phyloP scores from a whole-genome alignment of 2,797 vertebrate species.

The Micrastur ruficollis region DNA sequence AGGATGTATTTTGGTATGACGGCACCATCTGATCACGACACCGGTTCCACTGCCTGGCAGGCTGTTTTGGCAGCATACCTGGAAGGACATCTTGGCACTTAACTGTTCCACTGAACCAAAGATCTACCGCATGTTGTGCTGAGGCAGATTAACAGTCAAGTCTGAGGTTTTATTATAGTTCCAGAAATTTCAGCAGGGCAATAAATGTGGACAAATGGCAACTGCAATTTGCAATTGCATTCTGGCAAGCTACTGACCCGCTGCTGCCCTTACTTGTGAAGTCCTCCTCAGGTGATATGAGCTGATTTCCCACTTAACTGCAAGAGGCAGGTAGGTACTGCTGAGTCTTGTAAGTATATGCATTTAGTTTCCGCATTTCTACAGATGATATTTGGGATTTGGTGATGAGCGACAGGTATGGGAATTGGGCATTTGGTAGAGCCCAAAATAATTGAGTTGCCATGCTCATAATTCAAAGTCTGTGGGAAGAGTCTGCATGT shows the following conservation, averaged over 20 bases:
- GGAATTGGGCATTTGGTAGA: neutral
- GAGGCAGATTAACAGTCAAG: neutral
- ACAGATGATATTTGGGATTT: neutral
- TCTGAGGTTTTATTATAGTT: neutral
- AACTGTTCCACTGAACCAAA: neutral
- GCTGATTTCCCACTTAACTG: neutral
- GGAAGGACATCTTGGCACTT: neutral
- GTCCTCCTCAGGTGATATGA: neutral
- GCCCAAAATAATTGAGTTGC: neutral
- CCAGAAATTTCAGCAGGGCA: neutral
- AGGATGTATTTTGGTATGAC: neutral
- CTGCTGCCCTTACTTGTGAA: neutral
- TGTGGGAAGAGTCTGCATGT: neutral
- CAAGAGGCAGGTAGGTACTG: neutral
- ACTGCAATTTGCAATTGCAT: neutral
- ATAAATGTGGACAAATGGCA: conserved; percentile 21
- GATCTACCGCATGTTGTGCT: neutral
- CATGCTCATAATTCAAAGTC: neutral
- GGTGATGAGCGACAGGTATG: neutral
- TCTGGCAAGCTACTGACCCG: neutral
- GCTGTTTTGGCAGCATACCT: neutral
- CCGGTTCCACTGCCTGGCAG: neutral
- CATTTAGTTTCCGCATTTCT: neutral
- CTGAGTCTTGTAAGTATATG: neutral
- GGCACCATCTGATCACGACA: neutral